Percentiles rank a stretch among this genome's conserved stretches.
phyloP scores from a whole-genome alignment of 2,113 vertebrate species.

The Caloenas nicobarica region DNA sequence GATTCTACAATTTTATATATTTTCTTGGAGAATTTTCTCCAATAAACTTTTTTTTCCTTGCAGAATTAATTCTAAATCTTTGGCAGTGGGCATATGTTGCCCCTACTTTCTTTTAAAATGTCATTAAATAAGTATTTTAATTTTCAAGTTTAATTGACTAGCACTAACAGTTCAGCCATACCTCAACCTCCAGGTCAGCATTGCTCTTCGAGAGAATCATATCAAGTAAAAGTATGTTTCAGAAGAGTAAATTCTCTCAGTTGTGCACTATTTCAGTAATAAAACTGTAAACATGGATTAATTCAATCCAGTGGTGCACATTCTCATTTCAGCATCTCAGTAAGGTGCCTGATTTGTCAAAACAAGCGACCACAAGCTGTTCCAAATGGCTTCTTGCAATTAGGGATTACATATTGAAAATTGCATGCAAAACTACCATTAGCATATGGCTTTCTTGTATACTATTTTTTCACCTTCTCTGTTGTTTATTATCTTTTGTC shows the following conservation, averaged over 20 bases:
- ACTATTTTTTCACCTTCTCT: neutral
- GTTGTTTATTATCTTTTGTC: neutral
- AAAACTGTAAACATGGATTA: neutral
- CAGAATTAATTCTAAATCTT: neutral
- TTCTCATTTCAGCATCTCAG: neutral
- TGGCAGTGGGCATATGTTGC: neutral
- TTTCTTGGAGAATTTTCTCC: neutral
- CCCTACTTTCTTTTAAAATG: neutral
- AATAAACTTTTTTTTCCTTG: neutral
- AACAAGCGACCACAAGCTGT: neutral
- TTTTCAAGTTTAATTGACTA: neutral
- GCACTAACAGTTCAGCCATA: neutral
- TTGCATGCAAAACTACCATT: neutral
- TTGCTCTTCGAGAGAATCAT: neutral
- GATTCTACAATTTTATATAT: neutral
- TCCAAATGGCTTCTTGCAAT: neutral
- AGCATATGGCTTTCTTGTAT: neutral
- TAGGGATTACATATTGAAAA: neutral
- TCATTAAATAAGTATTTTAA: neutral
- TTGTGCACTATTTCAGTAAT: neutral
- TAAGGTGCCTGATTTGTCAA: neutral
- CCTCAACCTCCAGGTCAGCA: neutral
- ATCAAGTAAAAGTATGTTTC: neutral
- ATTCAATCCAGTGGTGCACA: neutral
- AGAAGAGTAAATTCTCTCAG: neutral